These are phyloP conservation scores for Balearica regulorum DNA, from an alignment of 2,797 vertebrate species.

Conservation along the genomic window DNA sequence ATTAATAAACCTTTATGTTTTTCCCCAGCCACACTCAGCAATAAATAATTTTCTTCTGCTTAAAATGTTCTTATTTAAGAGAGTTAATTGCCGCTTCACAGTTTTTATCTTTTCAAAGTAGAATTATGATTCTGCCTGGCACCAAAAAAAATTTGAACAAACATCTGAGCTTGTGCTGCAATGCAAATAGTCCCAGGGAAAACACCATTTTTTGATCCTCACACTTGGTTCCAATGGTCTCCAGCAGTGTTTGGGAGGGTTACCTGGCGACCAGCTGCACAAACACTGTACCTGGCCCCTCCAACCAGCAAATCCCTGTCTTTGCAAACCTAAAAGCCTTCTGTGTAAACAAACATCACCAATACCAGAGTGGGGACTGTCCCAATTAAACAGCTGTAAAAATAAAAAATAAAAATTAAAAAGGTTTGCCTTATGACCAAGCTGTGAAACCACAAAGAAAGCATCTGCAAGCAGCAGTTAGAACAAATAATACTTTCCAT, in stretches of 20 bases:
- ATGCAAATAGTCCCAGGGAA: not conserved
- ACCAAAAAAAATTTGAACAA: not conserved
- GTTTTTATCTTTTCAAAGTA: constrained; percentile 20
- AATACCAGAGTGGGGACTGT: constrained; percentile 9
- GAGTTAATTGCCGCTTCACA: not conserved
- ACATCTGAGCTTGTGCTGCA: not conserved
- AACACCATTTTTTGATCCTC: not conserved
- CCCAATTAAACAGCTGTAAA: constrained; percentile 52
- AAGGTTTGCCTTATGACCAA: constrained; percentile 19
- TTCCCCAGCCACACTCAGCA: not conserved
- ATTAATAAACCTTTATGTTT: not conserved
- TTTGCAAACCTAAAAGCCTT: constrained; percentile 26
- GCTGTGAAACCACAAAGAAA: constrained; percentile 49
- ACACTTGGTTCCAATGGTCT: not conserved
- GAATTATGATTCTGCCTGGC: not conserved
- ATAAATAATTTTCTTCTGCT: constrained; percentile 15
- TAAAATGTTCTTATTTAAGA: not conserved
- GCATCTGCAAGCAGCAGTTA: constrained; percentile 4
- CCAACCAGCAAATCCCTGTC: not conserved
- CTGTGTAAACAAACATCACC: constrained; percentile 44
- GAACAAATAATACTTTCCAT: constrained; percentile 31
- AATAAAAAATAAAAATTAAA: constrained; percentile 18
- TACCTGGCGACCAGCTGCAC: constrained; percentile 55
- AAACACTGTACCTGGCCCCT: constrained; percentile 55
- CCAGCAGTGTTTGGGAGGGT: constrained; percentile 35